Conservation (phyloP, 1,140 invertebrate species). For the Drosophila mauritiana region DNA sequence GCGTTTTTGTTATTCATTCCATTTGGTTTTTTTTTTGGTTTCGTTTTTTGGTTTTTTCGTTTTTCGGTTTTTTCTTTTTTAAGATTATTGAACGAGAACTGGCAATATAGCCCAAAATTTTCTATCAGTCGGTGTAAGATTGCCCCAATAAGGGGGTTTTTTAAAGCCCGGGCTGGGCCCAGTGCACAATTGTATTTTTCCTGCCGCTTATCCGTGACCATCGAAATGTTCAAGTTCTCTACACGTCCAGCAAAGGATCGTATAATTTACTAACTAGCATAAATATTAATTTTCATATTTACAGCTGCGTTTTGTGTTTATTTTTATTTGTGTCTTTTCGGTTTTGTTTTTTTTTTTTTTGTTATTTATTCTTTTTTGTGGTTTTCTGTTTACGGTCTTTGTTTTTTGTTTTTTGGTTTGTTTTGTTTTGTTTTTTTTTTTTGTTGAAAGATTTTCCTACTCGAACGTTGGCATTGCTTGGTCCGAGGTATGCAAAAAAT, state of each 20-base stretch:
- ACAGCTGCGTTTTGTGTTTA: constrained; percentile 23
- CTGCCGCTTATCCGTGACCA: constrained; percentile 50
- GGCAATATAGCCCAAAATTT: constrained; percentile 61
- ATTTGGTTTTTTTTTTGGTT: constrained; percentile 12
- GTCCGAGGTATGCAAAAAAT: constrained; percentile 54
- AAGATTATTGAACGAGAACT: constrained; percentile 66
- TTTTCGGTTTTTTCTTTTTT: constrained; percentile 16
- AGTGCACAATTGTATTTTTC: constrained; percentile 48
- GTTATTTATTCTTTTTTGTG: neutral
- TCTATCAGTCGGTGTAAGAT: constrained; percentile 73
- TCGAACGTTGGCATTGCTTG: constrained; percentile 40
- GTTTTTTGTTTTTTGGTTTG: neutral
- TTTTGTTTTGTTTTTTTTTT: neutral
- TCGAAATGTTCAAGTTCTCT: constrained; percentile 47
- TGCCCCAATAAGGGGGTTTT: constrained; percentile 52
- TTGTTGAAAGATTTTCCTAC: constrained; percentile 20
- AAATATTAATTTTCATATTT: constrained; percentile 34
- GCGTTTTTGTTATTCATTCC: constrained; percentile 14
- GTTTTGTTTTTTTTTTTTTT: neutral
- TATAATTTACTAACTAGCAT: constrained; percentile 56
- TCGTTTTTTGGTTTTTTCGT: constrained; percentile 10
- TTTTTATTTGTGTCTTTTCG: constrained; percentile 11
- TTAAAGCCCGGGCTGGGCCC: constrained; percentile 51
- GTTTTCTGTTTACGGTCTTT: neutral
- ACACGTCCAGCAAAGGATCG: constrained; percentile 49